Evolutionary conservation across 1,140 invertebrate genomes (phyloP), one percentile per base, ranked within the genome.

Genomic region (Apocrypta bakeri): DNA sequence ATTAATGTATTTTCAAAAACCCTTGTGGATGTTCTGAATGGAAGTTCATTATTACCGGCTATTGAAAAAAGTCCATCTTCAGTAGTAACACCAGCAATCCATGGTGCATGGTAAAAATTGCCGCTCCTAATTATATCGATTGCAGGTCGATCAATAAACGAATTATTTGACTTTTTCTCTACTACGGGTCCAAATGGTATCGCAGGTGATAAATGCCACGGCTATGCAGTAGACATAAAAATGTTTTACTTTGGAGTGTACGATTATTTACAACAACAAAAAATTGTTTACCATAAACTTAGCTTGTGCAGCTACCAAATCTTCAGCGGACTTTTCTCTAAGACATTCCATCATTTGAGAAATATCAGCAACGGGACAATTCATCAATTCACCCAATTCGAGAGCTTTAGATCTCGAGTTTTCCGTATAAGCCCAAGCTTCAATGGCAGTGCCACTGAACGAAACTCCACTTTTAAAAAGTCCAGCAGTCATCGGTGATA

Each of bases 371-470:
- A 14, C 25, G 42, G 93, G 93, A 88, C 96, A 97, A 82, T 95
- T 95, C 0, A 97, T 89, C 1, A 92, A 89, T 3, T 89, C 85
- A 0, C 94, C 95, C 4, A 97, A 88, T 63, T 92, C 89, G 48
- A 92, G 90, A 0, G 96, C 94, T 86, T 95, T 95, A 82, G 94
- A 90, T 2, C 92, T 88, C 0, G 95, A 93, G 69, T 94, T 93
- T 84, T 94, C 90, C 1, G 94, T 92, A 31, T 95, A 89, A 0
- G 95, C 94, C 96, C 94, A 97, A 0, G 93, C 93, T 84, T 92
- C 92, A 14, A 96, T 88, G 7, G 94, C 94, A 11, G 95, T 94
- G 0, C 96, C 96, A 87, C 95, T 96, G 90, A 94, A 93, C 0
- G 96, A 93, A 61, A 97, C 94, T 1, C 94, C 96, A 42, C 8